phyloP scores from a whole-genome alignment of 2,797 vertebrate genomes.

The Centroberyx gerrardi region DNA sequence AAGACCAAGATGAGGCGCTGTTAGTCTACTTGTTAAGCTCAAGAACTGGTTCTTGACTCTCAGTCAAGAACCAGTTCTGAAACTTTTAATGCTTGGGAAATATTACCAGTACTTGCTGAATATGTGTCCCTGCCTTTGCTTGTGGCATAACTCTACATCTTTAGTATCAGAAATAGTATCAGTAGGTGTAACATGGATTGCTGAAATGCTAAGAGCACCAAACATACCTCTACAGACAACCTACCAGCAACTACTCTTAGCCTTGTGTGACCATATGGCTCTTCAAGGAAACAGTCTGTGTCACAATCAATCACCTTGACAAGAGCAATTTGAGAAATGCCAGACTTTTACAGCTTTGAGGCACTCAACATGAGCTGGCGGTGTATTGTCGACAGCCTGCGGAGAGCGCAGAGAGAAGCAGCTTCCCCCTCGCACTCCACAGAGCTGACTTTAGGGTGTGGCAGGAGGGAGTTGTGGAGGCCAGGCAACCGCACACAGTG shows the following conservation, averaged over 20 bases:
- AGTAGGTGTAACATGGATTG: neutral
- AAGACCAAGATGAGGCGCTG: conserved; percentile 26
- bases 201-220: conserved; percentile 4
- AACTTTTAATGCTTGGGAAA: neutral
- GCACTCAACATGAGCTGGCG: conserved; percentile 17
- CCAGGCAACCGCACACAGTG: conserved; percentile 38
- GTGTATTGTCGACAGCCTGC: conserved; percentile 18
- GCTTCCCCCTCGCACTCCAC: conserved; percentile 30
- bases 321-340: conserved; percentile 56
- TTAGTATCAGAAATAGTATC: neutral
- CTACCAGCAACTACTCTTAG: neutral
- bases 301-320: conserved; percentile 64
- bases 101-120: neutral
- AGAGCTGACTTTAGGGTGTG: conserved; percentile 83
- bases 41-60: conserved; percentile 48
- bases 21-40: conserved; percentile 22
- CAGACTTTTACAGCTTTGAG: conserved; percentile 52
- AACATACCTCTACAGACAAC: conserved; percentile 3
- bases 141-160: conserved; percentile 1
- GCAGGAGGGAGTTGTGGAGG: conserved; percentile 70
- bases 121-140: neutral
- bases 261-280: conserved; percentile 20
- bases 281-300: conserved; percentile 17
- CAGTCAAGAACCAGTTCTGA: conserved; percentile 42
- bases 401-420: conserved; percentile 34